Evolutionary conservation across 2,888 invertebrate genomes (phyloP).

Genomic region (Synanthedon myopaeformis): DNA sequence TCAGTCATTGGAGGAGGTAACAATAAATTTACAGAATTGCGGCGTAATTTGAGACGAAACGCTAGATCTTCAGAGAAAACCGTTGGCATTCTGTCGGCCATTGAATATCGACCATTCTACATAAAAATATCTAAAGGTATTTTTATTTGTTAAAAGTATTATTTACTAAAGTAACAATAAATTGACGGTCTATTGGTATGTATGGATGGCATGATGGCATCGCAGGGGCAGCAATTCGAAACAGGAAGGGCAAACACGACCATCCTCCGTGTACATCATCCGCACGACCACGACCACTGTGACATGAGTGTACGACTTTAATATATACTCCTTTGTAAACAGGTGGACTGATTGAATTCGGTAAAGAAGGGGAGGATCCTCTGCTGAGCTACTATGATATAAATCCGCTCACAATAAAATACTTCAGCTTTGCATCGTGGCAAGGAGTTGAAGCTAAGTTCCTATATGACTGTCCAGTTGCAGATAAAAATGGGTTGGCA

Average conservation of each 20-base stretch:
- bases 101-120: constrained; percentile 75
- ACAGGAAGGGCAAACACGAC: no score
- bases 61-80: constrained; percentile 70
- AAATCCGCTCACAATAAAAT: constrained; percentile 71
- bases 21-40: constrained; percentile 77
- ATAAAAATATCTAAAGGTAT: constrained; percentile 71
- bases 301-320: no score
- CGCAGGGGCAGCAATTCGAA: no score
- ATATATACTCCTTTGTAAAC: constrained; percentile 1
- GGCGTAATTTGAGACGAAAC: constrained; percentile 68
- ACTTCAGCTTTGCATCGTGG: constrained; percentile 79
- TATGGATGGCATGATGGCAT: no score
- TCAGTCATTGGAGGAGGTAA: constrained; percentile 76
- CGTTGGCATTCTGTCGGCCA: constrained; percentile 67
- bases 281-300: no score
- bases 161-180: not conserved
- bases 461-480: constrained; percentile 73
- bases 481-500: constrained; percentile 24
- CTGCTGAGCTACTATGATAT: constrained; percentile 72
- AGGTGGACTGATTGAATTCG: constrained; percentile 75
- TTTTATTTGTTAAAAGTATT: not conserved
- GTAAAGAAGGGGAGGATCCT: constrained; percentile 72
- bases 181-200: not conserved
- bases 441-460: constrained; percentile 75
- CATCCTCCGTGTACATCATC: no score